Evolutionary conservation across 2,888 invertebrate species (phyloP), one percentile per base, ranked within the genome.

Genomic region (Electrophaes corylata): DNA sequence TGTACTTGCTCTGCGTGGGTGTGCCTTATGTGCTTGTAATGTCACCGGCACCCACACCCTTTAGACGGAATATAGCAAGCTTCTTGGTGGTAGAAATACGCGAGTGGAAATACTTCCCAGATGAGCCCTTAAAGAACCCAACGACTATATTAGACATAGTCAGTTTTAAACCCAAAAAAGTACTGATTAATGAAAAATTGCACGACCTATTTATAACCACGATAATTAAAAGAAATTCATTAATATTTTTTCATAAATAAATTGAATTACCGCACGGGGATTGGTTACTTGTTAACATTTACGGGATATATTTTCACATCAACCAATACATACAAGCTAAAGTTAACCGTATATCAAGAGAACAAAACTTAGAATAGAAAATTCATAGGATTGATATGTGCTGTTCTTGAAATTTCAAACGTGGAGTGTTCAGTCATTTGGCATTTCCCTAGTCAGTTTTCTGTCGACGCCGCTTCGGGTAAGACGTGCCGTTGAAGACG

Each of bases 261-360:
- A 70, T 66, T 63, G 67, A 71, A 72, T 69, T 69, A 43, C 45
- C 47, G 57, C 46, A 62, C 61, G 65, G 64, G 70, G 63, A 78
- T 71, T 70, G 72, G 74, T 77, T 78, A 82, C 81, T 78, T 80
- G 75, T 64, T 74, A 79, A 71, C 79, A 80, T 83, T 83, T 81
- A 61, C 44, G 70, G 47, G 12, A 29, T 39, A 60, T 47, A 46
- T 66, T 56, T 58, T 11, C 50, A 0, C 50, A 77, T 61, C 3
- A 54, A 26, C 23, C 43, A 20, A 35, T n/a, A 0, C 0, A 3
- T 3, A 3, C 2, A 46, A 47, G 23, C 14, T 1, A 2, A 68
- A 57, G 50, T 29, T 4, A 8, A 43, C 49, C 12, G 11, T 61
- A 53, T 45, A 10, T n/a, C 10, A 11, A 29, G 11, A 0, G 0